A percentile compares a stretch with the other conserved stretches of the same genome.
Conservation (phyloP, 2,888 invertebrate genomes). For the Sclerodermus sp. region DNA sequence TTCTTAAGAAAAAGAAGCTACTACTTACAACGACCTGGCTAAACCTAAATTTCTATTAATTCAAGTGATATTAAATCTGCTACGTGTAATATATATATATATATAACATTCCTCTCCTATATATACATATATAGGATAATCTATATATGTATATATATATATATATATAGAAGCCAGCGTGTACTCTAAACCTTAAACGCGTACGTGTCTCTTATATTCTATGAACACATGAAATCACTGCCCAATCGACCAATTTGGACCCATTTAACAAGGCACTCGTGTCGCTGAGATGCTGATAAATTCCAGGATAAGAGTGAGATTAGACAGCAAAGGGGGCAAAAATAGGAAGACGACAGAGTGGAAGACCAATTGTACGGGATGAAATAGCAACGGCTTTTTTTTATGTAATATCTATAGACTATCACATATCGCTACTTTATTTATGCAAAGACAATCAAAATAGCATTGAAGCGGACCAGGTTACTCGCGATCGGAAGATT, state of each 20-base stretch:
- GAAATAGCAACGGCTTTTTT: no score
- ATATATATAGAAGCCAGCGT: conserved; percentile 41
- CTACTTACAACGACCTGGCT: conserved; percentile 39
- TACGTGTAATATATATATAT: conserved; percentile 16
- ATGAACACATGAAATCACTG: conserved; percentile 59
- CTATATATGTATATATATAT: no score
- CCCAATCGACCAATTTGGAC: conserved; percentile 56
- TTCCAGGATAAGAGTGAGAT: no score
- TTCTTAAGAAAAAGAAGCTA: conserved; percentile 28
- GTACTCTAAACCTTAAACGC: conserved; percentile 37
- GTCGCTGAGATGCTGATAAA: conserved; percentile 26
- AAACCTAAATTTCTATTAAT: conserved; percentile 30
- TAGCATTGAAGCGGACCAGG: no score
- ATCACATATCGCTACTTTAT: no score
- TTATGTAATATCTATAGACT: no score
- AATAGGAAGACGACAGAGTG: no score
- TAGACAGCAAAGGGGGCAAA: no score
- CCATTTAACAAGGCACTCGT: conserved; percentile 52
- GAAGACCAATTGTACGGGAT: no score
- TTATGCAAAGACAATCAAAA: no score
- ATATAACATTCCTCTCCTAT: conserved; percentile 30
- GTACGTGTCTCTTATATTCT: conserved; percentile 50
- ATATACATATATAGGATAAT: no score
- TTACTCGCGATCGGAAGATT: no score
- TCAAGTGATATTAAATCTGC: conserved; percentile 27